A percentile compares a stretch with the other conserved stretches of the same genome.
These are phyloP conservation scores for Gambusia yucatana DNA, from an alignment of 2,797 vertebrate genomes.

Conservation along the genomic window DNA sequence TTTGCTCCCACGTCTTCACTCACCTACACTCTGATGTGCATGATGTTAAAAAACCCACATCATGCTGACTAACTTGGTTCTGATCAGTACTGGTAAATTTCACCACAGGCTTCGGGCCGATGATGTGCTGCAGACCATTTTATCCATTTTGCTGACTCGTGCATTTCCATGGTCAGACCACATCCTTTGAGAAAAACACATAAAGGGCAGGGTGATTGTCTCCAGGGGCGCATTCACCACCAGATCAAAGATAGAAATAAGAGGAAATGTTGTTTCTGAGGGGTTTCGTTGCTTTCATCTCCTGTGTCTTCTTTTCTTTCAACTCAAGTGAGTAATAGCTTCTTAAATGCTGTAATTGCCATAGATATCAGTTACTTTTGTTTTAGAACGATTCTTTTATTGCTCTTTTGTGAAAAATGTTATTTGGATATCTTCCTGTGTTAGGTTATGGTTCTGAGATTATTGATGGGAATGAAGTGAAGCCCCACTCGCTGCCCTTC, in stretches of 20 bases:
- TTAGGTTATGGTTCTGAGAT: conserved; percentile 70
- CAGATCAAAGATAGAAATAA: conserved; percentile 21
- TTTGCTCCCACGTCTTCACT: background rate
- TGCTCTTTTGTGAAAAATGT: background rate
- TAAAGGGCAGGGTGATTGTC: conserved; percentile 34
- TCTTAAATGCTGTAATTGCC: background rate
- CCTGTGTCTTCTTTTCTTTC: conserved; percentile 19
- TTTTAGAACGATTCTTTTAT: background rate
- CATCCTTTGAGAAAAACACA: conserved; percentile 49
- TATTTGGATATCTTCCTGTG: background rate
- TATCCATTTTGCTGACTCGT: conserved; percentile 31
- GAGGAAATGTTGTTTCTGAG: conserved; percentile 43
- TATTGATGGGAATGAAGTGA: conserved; percentile 66
- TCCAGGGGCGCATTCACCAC: background rate
- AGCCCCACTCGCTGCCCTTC: conserved; percentile 67
- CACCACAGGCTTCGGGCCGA: conserved; percentile 4
- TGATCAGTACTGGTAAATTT: conserved; percentile 22
- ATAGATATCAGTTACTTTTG: background rate
- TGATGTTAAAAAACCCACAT: background rate
- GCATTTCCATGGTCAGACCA: conserved; percentile 50
- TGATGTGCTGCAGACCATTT: rapidly evolving
- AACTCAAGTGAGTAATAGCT: conserved; percentile 49
- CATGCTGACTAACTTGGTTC: background rate
- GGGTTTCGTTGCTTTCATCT: background rate
- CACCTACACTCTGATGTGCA: background rate